Evolutionary conservation across 1,140 invertebrate species (phyloP), one percentile per base, ranked within the genome.

Genomic region (Caenorhabditis briggsae): DNA sequence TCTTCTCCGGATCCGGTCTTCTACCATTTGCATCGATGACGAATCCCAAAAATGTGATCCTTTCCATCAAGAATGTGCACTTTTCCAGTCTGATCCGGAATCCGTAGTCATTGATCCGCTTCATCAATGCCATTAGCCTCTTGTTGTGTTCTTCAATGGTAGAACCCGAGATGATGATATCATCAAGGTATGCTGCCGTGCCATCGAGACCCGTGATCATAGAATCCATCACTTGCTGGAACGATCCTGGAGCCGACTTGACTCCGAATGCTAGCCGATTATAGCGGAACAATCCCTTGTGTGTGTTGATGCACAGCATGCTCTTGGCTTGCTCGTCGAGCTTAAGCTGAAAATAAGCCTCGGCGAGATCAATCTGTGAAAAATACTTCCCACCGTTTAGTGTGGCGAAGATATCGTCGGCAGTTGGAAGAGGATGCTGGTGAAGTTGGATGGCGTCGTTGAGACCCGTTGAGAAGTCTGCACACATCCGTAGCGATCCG

Each of bases 401-500:
- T 43, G 20, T 70, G 11, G 70, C 74, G 23, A 86, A 88, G 25
- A 90, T 87, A 16, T 90, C 88, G 58, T 88, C 89, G 14, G 88
- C 20, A 9, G 59, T 55, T 2, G 90, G 90, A 0, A 90, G 25
- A n/a, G 88, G 90, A 59, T 90, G 89, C 33, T 83, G 55, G 23
- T 90, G 82, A 0, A 87, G 16, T 48, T 84, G 65, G 0, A 91
- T 41, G 8, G 65, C 50, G 46, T 64, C 82, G 59, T 91, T 91
- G 5, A 92, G 59, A 18, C 89, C 89, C 0, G 89, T 90, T 14
- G 78, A 85, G 61, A 92, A 91, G 88, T 92, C 90, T 85, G 86
- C 88, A 86, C 92, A 93, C 0, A 93, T 59, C 23, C 93, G 83
- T 8, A 92, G 90, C 82, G 90, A 88, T 2, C 93, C 92, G 78